A percentile compares a stretch with the other conserved stretches of the same genome.
Conservation (phyloP, 2,888 invertebrate species). For the Zelleria hepariella region DNA sequence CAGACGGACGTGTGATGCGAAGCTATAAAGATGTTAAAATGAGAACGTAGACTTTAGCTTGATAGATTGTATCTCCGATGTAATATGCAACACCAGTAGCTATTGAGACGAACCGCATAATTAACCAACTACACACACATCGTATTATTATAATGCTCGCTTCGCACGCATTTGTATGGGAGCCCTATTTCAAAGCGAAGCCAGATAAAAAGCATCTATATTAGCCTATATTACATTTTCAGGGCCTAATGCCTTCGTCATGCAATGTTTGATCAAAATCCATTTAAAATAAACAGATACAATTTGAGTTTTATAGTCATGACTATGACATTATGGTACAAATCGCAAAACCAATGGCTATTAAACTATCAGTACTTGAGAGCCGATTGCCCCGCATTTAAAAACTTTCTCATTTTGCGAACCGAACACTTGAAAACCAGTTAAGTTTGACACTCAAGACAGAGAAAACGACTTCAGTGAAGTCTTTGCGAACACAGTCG, state of each 20-base stretch:
- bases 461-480: background rate
- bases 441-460: background rate
- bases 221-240: no score
- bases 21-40: background rate
- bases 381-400: background rate
- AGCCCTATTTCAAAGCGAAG: no score
- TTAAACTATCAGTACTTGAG: background rate
- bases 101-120: background rate
- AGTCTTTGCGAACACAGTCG: background rate
- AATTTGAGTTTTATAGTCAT: no score
- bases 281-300: no score
- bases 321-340: no score
- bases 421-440: background rate
- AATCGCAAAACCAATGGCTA: no score
- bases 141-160: no score
- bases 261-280: no score
- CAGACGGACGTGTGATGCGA: background rate
- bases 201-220: no score
- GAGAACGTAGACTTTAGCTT: background rate
- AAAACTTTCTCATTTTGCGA: background rate
- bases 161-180: no score
- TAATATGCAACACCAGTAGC: background rate
- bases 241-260: no score
- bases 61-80: background rate
- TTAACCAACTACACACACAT: background rate